phyloP scores from a whole-genome alignment of 2,797 vertebrate species.

The Ctenosaura bakeri region DNA sequence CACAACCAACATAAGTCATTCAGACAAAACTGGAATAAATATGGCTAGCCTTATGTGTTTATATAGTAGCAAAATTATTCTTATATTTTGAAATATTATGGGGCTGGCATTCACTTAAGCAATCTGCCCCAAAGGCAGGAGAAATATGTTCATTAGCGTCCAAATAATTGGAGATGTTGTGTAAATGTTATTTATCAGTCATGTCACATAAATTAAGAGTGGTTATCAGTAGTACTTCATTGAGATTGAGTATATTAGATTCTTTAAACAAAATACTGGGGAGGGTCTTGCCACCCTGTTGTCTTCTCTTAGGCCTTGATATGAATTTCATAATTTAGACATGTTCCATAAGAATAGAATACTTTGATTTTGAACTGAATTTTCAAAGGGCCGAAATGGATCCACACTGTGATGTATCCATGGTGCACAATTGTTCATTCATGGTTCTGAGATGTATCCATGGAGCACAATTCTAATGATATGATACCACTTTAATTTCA shows the following conservation, averaged over 20 bases:
- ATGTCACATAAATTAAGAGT: neutral
- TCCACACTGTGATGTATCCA: too few species aligned
- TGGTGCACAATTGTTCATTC: too few species aligned
- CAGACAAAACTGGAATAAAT: neutral
- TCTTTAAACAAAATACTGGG: constrained; percentile 16
- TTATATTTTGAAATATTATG: constrained; percentile 27
- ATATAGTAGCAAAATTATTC: constrained; percentile 1
- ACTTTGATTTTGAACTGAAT: neutral
- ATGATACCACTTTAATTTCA: too few species aligned
- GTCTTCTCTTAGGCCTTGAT: neutral
- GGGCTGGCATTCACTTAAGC: constrained; percentile 2
- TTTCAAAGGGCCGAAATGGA: neutral
- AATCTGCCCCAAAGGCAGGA: neutral
- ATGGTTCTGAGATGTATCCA: too few species aligned
- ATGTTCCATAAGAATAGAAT: neutral
- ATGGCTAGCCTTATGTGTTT: neutral
- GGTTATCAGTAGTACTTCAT: constrained; percentile 5
- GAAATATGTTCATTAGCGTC: constrained; percentile 13
- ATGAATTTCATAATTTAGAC: neutral
- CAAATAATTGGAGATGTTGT: constrained; percentile 5
- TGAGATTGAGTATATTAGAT: constrained; percentile 17
- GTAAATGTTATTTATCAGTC: constrained; percentile 2
- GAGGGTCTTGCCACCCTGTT: neutral
- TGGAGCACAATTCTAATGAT: too few species aligned
- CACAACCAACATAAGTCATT: neutral